Evolutionary conservation across 2,888 invertebrate genomes (phyloP).

Genomic region (Seira ritae): DNA sequence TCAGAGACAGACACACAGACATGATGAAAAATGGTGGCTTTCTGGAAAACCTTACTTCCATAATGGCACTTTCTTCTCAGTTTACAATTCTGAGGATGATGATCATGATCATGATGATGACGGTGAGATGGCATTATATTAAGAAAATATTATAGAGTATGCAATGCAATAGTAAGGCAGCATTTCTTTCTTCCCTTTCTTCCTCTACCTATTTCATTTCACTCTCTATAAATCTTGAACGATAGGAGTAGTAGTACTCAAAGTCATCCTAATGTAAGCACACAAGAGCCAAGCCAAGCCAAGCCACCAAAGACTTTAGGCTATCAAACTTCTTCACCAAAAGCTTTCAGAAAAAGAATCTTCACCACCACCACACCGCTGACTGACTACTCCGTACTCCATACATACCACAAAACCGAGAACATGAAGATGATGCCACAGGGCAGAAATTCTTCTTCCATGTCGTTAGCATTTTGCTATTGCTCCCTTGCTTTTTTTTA

Average conservation of each 20-base stretch:
- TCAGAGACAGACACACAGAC: slow-evolving; percentile 33
- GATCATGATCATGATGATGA: slow-evolving; percentile 32
- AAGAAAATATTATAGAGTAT: slow-evolving; percentile 41
- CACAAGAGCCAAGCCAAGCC: too few species aligned
- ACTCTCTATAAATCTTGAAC: slow-evolving; percentile 12
- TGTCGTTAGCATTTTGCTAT: slow-evolving; percentile 47
- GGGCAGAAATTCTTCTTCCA: slow-evolving; percentile 63
- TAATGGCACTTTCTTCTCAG: slow-evolving; percentile 53
- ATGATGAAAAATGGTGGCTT: slow-evolving; percentile 63
- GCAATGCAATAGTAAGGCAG: neutral
- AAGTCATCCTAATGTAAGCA: slow-evolving; percentile 37
- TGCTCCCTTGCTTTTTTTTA: slow-evolving; percentile 25
- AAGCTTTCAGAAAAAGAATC: slow-evolving; percentile 44
- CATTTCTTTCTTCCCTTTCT: too few species aligned
- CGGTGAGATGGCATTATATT: slow-evolving; percentile 48
- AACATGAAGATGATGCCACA: slow-evolving; percentile 55
- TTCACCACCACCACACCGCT: slow-evolving; percentile 40
- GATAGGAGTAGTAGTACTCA: slow-evolving; percentile 25
- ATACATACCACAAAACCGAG: slow-evolving; percentile 31
- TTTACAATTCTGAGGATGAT: slow-evolving; percentile 7
- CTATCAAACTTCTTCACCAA: slow-evolving; percentile 52
- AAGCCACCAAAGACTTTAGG: slow-evolving; percentile 61
- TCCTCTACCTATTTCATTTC: neutral
- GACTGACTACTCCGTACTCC: too few species aligned
- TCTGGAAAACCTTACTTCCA: slow-evolving; percentile 34